Conservation (phyloP, 2,797 vertebrate genomes). For the Parauchenoglanis ngamensis region DNA sequence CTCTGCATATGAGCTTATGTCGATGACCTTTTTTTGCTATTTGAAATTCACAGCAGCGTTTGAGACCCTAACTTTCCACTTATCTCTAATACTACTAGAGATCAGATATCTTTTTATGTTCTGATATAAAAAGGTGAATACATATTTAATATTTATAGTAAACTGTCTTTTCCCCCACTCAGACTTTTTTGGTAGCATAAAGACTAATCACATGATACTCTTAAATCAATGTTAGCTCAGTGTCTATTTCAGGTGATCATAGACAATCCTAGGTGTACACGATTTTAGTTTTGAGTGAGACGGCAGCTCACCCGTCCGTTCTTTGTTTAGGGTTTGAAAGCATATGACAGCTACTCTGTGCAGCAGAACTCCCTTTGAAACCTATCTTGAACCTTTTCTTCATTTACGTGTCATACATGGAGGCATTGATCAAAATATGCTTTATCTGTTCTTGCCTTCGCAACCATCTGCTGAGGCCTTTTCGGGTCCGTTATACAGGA, state of each 20-base stretch:
- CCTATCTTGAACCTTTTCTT: no score
- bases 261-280: neutral
- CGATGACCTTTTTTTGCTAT: neutral
- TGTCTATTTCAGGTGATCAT: neutral
- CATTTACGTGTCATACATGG: no score
- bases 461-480: no score
- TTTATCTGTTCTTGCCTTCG: no score
- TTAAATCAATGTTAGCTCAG: neutral
- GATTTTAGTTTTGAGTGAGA: neutral
- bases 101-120: neutral
- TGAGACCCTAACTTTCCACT: neutral
- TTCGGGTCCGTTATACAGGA: no score
- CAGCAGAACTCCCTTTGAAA: no score
- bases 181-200: neutral
- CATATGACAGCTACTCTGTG: no score
- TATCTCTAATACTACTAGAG: neutral
- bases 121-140: neutral
- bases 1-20: neutral
- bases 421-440: no score
- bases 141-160: neutral
- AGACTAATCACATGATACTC: neutral
- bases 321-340: no score
- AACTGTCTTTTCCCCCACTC: no score
- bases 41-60: neutral
- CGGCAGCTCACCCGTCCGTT: no score